Conservation (phyloP, 2,113 vertebrate genomes). For the Athene cunicularia region DNA sequence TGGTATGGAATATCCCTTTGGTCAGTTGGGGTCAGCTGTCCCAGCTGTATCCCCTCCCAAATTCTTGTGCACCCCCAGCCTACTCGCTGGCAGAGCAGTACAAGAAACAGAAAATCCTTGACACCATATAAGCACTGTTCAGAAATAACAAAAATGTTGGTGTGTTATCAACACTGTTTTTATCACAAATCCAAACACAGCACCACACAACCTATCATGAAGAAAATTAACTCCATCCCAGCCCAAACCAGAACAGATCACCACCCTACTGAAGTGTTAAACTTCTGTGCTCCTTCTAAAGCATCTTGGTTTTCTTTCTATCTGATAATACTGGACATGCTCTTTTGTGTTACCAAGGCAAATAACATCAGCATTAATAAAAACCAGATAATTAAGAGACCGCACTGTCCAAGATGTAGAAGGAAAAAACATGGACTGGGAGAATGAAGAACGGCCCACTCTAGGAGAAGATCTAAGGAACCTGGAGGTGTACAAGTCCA, state of each 20-base stretch:
- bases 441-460: too few species aligned
- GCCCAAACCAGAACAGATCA: background rate
- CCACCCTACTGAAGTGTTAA: background rate
- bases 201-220: background rate
- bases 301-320: background rate
- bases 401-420: too few species aligned
- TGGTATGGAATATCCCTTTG: too few species aligned
- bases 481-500: too few species aligned
- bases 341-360: background rate
- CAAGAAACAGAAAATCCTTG: too few species aligned
- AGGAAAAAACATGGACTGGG: too few species aligned
- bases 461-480: too few species aligned
- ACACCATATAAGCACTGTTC: background rate
- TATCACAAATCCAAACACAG: background rate
- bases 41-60: too few species aligned
- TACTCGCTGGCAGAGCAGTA: too few species aligned
- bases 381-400: background rate
- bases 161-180: background rate
- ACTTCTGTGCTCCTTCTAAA: background rate
- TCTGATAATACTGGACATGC: background rate
- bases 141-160: accelerated
- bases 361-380: background rate
- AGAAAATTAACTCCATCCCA: background rate
- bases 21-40: background rate
- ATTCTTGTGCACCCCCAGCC: too few species aligned